Conservation (phyloP, 2,113 vertebrate species). For the Hemichromis elongatus region DNA sequence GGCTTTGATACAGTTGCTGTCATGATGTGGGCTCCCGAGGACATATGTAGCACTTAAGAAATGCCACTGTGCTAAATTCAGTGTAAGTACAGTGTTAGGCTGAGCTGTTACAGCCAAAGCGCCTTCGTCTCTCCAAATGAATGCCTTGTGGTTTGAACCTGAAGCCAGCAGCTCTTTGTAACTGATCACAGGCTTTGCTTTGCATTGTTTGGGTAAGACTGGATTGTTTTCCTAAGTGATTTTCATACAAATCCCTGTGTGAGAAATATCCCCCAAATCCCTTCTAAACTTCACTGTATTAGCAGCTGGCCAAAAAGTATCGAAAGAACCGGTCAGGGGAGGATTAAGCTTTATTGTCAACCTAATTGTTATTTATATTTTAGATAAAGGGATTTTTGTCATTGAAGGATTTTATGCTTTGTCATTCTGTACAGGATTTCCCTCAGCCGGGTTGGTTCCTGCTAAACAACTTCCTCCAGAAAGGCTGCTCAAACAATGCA, state of each 20-base stretch:
- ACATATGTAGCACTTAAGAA: neutral
- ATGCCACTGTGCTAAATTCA: neutral
- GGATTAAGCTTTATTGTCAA: neutral
- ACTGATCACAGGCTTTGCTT: neutral
- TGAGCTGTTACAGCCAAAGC: neutral
- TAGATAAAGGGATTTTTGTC: slow-evolving; percentile 34
- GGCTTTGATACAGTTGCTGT: neutral
- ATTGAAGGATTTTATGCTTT: slow-evolving; percentile 49
- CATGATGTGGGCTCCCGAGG: neutral
- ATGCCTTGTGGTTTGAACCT: neutral
- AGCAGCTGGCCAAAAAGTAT: slow-evolving; percentile 26
- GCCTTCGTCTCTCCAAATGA: neutral
- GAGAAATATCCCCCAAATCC: slow-evolving; percentile 29
- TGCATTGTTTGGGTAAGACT: slow-evolving; percentile 11
- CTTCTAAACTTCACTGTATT: slow-evolving; percentile 9
- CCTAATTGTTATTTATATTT: slow-evolving; percentile 38
- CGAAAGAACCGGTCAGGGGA: neutral
- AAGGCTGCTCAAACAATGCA: slow-evolving; percentile 31
- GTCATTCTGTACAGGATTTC: slow-evolving; percentile 70
- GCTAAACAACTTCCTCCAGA: slow-evolving; percentile 39
- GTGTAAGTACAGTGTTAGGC: neutral
- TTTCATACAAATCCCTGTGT: slow-evolving; percentile 27
- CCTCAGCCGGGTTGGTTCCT: slow-evolving; percentile 33
- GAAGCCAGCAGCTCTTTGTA: neutral
- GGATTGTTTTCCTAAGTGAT: slow-evolving; percentile 31